Conservation (phyloP, 2,113 vertebrate species). For the Xenopus borealis region DNA sequence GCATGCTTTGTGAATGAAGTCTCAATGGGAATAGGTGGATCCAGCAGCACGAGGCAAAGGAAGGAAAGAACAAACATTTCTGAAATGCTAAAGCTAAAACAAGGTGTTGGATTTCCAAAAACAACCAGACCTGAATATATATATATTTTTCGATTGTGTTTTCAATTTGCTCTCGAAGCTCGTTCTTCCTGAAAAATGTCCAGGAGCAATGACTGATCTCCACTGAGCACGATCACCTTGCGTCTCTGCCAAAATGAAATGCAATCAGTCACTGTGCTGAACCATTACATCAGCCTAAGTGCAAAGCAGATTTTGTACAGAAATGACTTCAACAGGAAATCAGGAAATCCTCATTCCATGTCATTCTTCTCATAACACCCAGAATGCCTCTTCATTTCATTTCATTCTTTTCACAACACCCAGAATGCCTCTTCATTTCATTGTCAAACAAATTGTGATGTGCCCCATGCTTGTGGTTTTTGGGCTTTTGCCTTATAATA, state of each 20-base stretch:
- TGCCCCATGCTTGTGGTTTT: constrained; percentile 53
- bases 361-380: constrained; percentile 66
- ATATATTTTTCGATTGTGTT: constrained; percentile 30
- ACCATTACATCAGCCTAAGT: constrained; percentile 64
- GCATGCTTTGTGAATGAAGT: neutral
- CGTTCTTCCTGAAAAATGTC: constrained; percentile 54
- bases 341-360: constrained; percentile 75
- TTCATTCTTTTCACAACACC: constrained; percentile 67
- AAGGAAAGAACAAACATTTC: constrained; percentile 43
- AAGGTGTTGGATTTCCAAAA: constrained; percentile 63
- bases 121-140: constrained; percentile 61
- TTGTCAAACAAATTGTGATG: constrained; percentile 68
- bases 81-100: constrained; percentile 50
- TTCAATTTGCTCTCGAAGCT: constrained; percentile 48
- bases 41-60: constrained; percentile 45
- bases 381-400: constrained; percentile 69
- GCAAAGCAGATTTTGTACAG: constrained; percentile 56
- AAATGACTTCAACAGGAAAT: constrained; percentile 74
- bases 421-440: constrained; percentile 68
- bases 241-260: constrained; percentile 58
- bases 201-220: constrained; percentile 57
- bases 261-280: constrained; percentile 62
- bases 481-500: neutral
- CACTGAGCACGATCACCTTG: constrained; percentile 58
- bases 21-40: constrained; percentile 23